Evolutionary conservation across 2,797 vertebrate species (phyloP).

Genomic region (Galago senegalensis): DNA sequence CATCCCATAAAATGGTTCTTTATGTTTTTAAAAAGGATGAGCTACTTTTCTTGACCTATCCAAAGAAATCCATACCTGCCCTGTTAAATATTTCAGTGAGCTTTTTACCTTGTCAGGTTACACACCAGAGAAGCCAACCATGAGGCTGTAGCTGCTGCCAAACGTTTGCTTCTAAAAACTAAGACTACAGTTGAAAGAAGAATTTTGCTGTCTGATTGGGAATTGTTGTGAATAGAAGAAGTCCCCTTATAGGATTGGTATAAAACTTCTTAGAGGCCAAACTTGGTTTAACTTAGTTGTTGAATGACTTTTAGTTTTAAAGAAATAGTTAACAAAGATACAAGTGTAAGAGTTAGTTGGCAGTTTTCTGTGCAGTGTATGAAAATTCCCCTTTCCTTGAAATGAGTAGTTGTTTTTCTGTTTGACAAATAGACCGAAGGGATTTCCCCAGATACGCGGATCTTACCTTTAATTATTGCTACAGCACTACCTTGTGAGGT

Average conservation of each 20-base stretch:
- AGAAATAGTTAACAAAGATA: constrained; percentile 53
- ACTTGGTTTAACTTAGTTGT: constrained; percentile 50
- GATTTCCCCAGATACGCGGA: constrained; percentile 78
- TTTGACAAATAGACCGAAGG: constrained; percentile 82
- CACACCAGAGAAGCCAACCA: constrained; percentile 63
- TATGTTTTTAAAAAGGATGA: constrained; percentile 70
- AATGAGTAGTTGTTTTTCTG: constrained; percentile 85
- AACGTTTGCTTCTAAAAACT: constrained; percentile 14
- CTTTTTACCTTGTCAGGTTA: constrained; percentile 81
- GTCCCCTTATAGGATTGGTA: background rate
- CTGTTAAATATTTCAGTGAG: constrained; percentile 85
- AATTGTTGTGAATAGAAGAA: constrained; percentile 8
- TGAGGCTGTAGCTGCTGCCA: constrained; percentile 8
- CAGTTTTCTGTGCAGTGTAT: constrained; percentile 77
- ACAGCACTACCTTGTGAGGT: background rate
- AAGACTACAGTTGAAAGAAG: constrained; percentile 45
- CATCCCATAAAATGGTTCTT: constrained; percentile 57
- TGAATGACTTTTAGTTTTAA: constrained; percentile 56
- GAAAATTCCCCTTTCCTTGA: constrained; percentile 85
- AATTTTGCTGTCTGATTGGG: constrained; percentile 44
- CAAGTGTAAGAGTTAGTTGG: constrained; percentile 74
- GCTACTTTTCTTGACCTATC: constrained; percentile 75
- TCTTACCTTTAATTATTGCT: constrained; percentile 69
- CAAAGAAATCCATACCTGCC: constrained; percentile 74
- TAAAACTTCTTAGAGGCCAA: constrained; percentile 21